Evolutionary conservation across 2,888 invertebrate species (phyloP), one percentile per base, ranked within the genome.

Genomic region (Odontomyia ornata): DNA sequence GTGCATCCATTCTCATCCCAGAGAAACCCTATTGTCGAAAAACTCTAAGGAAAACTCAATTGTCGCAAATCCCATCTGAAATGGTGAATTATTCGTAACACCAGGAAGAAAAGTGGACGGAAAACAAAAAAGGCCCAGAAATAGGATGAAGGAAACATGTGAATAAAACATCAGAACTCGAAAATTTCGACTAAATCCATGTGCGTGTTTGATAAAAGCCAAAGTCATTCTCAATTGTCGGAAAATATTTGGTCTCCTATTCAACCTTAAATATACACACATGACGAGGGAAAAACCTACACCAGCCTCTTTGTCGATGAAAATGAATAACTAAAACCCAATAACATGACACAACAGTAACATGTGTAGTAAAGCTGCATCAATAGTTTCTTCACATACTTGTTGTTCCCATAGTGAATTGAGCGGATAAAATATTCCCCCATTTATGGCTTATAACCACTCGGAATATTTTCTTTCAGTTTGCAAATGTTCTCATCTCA

Each of bases 301-400:
- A 2, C 5, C 2, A 60, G 25, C 4, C 21, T 60, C 57, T 25
- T 36, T 36, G 36, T 5, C 36, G 36, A 60, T 7, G 23, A 25
- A 56, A 60, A 67, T 67, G 36, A 67, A 67, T 67, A 67, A 67
- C 67, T 30, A 43, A 67, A 67, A 67, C 43, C 43, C 43, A 67
- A 67, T 67, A 67, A 43, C 43, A 23, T 60, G 21, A 25, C 4
- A 23, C 57, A 52, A 18, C 21, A 60, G 21, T 7, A 23, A 43
- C 5, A 36, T 36, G 9, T 67, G 28, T 67, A n/a, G 67, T 2
- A 18, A 67, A 43, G 43, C 13, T 67, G 67, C 43, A 43, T 43
- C 43, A 60, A 9, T 9, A 36, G 36, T 36, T 36, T 25, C 18
- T 60, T 5, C 4, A 23, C 21, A 60, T 36, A 36, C 36, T 5